Conservation (phyloP, 2,797 vertebrate species). For the Sebastes itinus region DNA sequence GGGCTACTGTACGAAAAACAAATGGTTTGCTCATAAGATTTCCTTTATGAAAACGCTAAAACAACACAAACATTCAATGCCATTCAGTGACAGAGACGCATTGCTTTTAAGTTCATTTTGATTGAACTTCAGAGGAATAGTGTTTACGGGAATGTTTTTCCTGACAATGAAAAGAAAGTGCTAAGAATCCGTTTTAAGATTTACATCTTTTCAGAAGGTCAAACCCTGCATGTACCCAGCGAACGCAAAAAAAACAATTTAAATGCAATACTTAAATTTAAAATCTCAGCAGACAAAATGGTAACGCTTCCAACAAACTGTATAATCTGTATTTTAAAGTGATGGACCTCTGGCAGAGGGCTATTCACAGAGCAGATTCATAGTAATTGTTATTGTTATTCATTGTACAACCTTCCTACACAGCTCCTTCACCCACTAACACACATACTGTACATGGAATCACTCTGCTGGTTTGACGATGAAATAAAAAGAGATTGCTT, state of each 20-base stretch:
- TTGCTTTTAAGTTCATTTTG: neutral
- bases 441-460: slow-evolving; percentile 18
- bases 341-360: slow-evolving; percentile 17
- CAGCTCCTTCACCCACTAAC: slow-evolving; percentile 3
- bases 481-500: slow-evolving; percentile 55
- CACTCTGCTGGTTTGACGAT: slow-evolving; percentile 36
- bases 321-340: slow-evolving; percentile 7
- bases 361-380: slow-evolving; percentile 1
- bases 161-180: neutral
- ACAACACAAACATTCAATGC: neutral
- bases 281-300: neutral
- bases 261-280: neutral
- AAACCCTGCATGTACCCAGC: neutral
- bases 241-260: neutral
- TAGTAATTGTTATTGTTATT: slow-evolving; percentile 4
- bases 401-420: slow-evolving; percentile 5
- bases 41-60: neutral
- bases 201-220: neutral
- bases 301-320: slow-evolving; percentile 4
- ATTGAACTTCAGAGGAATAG: neutral
- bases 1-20: neutral
- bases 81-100: neutral
- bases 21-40: neutral
- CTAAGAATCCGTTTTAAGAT: neutral
- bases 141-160: neutral